Percentiles rank a stretch among this genome's conserved stretches.
Evolutionary conservation across 35 echinoderm and acorn worm genomes (phyloP).

Genomic region (Chiridota heheva): DNA sequence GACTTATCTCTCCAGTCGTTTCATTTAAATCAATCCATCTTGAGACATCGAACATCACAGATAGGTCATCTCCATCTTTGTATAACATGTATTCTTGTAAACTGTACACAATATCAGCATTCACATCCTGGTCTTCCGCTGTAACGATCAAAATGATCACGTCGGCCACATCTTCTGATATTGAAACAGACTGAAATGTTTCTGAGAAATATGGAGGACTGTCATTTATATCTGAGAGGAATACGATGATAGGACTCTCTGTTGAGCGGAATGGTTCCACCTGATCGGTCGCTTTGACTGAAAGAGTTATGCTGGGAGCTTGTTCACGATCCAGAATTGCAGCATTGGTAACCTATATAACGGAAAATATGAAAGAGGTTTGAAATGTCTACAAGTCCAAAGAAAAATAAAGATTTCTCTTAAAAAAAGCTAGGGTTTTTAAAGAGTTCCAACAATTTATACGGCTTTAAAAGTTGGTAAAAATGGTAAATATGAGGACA

Average conservation of each 20-base stretch:
- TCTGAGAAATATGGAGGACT: conserved; percentile 58
- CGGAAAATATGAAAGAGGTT: too few species aligned
- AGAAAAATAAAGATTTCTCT: too few species aligned
- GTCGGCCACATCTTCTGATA: conserved; percentile 63
- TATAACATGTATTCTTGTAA: background rate
- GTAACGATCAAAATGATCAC: conserved; percentile 14
- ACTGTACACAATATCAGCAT: conserved; percentile 7
- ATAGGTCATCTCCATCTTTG: conserved; percentile 10
- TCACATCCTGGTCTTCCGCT: conserved; percentile 63
- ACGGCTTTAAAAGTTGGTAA: too few species aligned
- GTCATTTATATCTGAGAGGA: conserved; percentile 77
- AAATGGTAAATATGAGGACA: too few species aligned
- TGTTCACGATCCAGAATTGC: conserved; percentile 31
- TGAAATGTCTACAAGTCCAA: too few species aligned
- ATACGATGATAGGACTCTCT: conserved; percentile 58
- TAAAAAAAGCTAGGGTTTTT: too few species aligned
- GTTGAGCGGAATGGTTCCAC: background rate
- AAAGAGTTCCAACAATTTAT: too few species aligned
- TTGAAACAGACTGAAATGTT: conserved; percentile 30
- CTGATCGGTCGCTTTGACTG: conserved; percentile 23
- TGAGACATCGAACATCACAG: background rate
- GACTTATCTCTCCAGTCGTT: conserved; percentile 41
- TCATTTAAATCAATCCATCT: conserved; percentile 13
- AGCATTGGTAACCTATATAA: conserved; percentile 18
- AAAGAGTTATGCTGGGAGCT: background rate